Percentiles rank a stretch among this genome's conserved stretches.
Evolutionary conservation across 2,797 vertebrate genomes (phyloP).

Genomic region (Tragopan temminckii): DNA sequence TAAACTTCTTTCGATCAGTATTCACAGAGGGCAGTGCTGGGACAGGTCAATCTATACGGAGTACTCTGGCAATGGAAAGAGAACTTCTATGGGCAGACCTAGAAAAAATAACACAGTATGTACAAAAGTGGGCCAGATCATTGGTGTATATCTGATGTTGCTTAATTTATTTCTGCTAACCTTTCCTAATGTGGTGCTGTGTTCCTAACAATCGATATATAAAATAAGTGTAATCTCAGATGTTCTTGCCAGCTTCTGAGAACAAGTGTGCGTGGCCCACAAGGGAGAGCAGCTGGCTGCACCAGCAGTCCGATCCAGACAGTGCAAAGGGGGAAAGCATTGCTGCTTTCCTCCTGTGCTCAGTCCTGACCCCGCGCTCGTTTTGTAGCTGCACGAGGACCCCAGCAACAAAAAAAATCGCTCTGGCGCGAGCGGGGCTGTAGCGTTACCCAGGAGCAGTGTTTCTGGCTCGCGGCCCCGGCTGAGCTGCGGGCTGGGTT

Average conservation of each 20-base stretch:
- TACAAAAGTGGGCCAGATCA: background rate
- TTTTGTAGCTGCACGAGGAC: rapidly evolving
- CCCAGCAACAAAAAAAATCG: no score
- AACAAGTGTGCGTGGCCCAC: background rate
- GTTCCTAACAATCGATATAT: background rate
- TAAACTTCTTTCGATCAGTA: background rate
- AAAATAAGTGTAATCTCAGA: background rate
- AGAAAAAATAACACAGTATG: background rate
- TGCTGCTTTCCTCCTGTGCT: background rate
- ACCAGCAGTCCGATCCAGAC: rapidly evolving
- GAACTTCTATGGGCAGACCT: background rate
- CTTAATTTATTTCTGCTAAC: background rate
- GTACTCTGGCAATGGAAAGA: background rate
- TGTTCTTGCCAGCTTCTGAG: background rate
- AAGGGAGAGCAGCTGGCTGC: background rate
- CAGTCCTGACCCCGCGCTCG: background rate
- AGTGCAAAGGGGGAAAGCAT: rapidly evolving
- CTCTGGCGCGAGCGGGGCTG: rapidly evolving
- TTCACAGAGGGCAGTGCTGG: background rate
- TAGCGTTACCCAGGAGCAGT: rapidly evolving
- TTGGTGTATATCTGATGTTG: background rate
- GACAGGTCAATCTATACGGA: background rate
- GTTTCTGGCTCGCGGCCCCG: rapidly evolving
- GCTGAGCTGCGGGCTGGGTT: background rate
- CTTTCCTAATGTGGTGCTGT: background rate